Evolutionary conservation across 2,888 invertebrate genomes (phyloP).

Genomic region (Cosmia pyralina): DNA sequence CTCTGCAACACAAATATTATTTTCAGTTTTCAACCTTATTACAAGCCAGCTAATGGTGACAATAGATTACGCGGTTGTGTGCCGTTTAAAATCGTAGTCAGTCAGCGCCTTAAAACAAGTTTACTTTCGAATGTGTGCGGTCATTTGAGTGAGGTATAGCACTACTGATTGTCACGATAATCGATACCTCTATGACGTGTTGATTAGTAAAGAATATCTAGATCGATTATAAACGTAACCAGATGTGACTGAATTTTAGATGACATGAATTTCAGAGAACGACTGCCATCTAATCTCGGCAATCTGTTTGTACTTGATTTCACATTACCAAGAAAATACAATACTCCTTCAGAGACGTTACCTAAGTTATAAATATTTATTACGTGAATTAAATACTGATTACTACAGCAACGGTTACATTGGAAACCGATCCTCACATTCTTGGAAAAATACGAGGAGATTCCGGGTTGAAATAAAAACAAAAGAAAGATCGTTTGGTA

Average conservation of each 20-base stretch:
- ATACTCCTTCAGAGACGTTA: background rate
- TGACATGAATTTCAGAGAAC: slow-evolving; percentile 15
- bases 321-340: slow-evolving; percentile 11
- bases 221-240: slow-evolving; percentile 9
- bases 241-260: slow-evolving; percentile 10
- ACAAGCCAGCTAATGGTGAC: too few species aligned
- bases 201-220: background rate
- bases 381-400: background rate
- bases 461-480: background rate
- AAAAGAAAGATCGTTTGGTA: background rate
- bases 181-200: background rate
- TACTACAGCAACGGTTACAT: background rate
- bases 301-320: slow-evolving; percentile 10
- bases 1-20: too few species aligned
- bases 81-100: too few species aligned
- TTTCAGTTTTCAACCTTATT: too few species aligned
- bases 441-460: background rate
- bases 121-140: background rate
- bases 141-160: background rate
- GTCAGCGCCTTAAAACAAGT: too few species aligned
- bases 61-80: too few species aligned
- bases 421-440: background rate
- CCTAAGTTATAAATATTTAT: slow-evolving; percentile 16
- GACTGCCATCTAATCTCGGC: background rate
- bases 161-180: too few species aligned